A percentile compares a stretch with the other conserved stretches of the same genome.
These are phyloP conservation scores for Acleris emargana DNA, from an alignment of 2,888 invertebrate species.

Conservation along the genomic window DNA sequence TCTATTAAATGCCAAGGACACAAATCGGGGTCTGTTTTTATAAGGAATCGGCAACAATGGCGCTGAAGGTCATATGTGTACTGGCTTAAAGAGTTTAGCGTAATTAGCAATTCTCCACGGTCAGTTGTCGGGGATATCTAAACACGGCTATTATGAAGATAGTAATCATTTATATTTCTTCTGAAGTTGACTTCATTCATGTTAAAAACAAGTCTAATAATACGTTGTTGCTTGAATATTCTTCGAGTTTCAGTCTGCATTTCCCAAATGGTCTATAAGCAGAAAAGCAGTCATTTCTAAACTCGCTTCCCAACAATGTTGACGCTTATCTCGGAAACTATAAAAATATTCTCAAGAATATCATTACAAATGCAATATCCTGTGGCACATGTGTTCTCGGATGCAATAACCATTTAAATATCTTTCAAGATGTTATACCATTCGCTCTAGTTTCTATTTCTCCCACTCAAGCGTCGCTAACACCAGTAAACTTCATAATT, in stretches of 20 bases:
- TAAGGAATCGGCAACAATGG: too few relatives aligned
- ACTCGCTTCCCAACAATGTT: constrained; percentile 9
- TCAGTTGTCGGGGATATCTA: not conserved
- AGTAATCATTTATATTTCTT: constrained; percentile 4
- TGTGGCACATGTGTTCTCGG: constrained; percentile 32
- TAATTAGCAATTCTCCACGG: not conserved
- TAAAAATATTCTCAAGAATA: constrained; percentile 12
- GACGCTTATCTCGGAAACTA: constrained; percentile 20
- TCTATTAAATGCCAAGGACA: too few relatives aligned
- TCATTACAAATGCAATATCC: constrained; percentile 28
- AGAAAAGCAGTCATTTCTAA: constrained; percentile 21
- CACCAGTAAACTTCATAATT: constrained; percentile 20
- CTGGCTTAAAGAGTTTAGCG: not conserved
- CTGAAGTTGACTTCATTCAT: too few relatives aligned
- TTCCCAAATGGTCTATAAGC: constrained; percentile 9
- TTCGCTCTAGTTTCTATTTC: constrained; percentile 19
- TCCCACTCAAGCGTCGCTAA: constrained; percentile 5
- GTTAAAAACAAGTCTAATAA: too few relatives aligned
- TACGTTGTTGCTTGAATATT: constrained; percentile 4
- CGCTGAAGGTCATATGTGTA: too few relatives aligned
- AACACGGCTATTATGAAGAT: too few relatives aligned
- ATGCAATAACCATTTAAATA: constrained; percentile 30
- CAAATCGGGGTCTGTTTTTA: too few relatives aligned
- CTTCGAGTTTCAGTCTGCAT: constrained; percentile 2
- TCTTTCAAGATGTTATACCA: constrained; percentile 19